Base-by-base conservation (phyloP, 2,113 vertebrate genomes). In the Brienomyrus brachyistius region DNA sequence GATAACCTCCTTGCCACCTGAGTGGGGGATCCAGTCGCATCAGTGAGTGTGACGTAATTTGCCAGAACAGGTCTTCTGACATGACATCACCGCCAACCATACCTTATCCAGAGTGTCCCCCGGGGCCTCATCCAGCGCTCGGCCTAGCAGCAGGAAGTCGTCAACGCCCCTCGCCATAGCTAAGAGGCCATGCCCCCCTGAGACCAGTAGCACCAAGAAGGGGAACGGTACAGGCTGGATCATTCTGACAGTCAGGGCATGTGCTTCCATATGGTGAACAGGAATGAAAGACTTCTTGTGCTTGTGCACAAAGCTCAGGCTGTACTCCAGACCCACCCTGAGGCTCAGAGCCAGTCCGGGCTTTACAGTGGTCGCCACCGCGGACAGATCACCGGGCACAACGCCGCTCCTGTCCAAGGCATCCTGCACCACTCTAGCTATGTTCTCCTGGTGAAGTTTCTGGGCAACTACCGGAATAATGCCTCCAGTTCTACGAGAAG, bases 201-300 rank as follows among this genome's bases (percentile, higher is more conserved):
- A 99, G 43, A 99, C 91, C 0, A 99, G 92, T 86, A 99, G 96
- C 3, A 99, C 98, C 27, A 99, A 94, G 92, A 99, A 99, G 2
- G 98, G 98, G 90, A 99, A 99, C 0, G 95, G 91, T 5, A 99
- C 92, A 0, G 88, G 92, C 5, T 96, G 94, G 0, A 96, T 96
- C 93, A 99, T 95, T 88, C 98, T 95, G 91, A 97, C 56, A 0
- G 98, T 99, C 51, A 99, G 95, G 0, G 98, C 98, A 0, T 99
- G 98, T 8, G 98, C 98, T 88, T 99, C 98, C 98, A 99, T 99
- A 92, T 99, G 98, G 90, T 99, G 98, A 86, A 99, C 96, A 74
- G 98, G 98, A 89, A 99, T 98, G 92, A 99, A 99, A 0, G 96
- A 97, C 91, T 95, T 98, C 90, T 95, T 90, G 89, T 97, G 93